Conservation (phyloP, 2,888 invertebrate species). For the Choreutis nemorana region DNA sequence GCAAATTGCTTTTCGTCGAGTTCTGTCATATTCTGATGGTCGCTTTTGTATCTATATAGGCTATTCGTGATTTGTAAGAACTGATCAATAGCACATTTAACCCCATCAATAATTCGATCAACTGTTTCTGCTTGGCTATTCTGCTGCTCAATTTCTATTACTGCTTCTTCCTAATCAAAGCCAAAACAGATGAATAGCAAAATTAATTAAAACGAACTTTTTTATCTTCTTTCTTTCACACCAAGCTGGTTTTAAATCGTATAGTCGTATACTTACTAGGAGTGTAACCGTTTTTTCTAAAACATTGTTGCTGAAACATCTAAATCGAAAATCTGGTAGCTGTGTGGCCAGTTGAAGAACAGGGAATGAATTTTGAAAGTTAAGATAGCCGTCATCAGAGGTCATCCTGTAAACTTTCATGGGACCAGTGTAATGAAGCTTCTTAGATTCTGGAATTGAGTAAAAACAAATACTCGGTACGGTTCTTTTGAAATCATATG, state of each 20-base stretch:
- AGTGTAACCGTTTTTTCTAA: conserved; percentile 65
- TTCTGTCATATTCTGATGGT: conserved; percentile 23
- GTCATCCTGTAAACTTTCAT: conserved; percentile 21
- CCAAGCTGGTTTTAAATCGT: not conserved
- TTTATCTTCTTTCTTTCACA: conserved; percentile 3
- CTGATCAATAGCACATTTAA: conserved; percentile 23
- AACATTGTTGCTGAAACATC: conserved; percentile 74
- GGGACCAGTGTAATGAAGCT: conserved; percentile 39
- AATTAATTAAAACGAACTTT: too few species aligned
- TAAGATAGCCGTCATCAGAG: conserved; percentile 26
- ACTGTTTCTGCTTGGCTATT: conserved; percentile 23
- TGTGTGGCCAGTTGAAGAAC: conserved; percentile 68
- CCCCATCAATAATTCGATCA: conserved; percentile 22
- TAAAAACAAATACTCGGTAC: too few species aligned
- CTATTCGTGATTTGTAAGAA: conserved; percentile 27
- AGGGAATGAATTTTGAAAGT: conserved; percentile 68
- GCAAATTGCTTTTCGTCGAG: conserved; percentile 32
- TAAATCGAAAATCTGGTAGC: conserved; percentile 72
- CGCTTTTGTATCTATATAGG: conserved; percentile 10
- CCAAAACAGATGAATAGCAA: too few species aligned
- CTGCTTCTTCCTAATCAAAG: conserved; percentile 24
- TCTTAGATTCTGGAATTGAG: conserved; percentile 28
- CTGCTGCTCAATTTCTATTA: conserved; percentile 22
- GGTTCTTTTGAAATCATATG: not conserved
- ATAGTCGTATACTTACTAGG: conserved; percentile 55